Evolutionary conservation across 37 sponge, comb jelly and placozoan species (phyloP).

Genomic region (Theonella swinhoei): DNA sequence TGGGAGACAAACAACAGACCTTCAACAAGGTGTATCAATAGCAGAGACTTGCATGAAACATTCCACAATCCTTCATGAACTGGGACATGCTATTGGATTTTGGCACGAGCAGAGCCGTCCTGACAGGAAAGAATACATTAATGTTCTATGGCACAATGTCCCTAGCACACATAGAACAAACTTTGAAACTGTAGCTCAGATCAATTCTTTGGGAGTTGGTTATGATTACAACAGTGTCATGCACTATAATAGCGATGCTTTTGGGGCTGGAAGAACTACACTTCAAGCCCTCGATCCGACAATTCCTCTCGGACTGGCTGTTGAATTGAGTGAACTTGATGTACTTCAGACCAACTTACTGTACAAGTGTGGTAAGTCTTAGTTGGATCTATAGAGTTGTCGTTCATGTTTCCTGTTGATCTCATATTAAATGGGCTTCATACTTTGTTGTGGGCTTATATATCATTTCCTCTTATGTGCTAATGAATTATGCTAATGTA

Average conservation of each 20-base stretch:
- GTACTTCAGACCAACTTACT: constrained; percentile 66
- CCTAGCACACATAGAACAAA: constrained; percentile 24
- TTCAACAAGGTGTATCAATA: constrained; percentile 44
- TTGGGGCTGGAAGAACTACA: constrained; percentile 24
- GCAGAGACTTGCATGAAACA: constrained; percentile 13
- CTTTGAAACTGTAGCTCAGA: constrained; percentile 14
- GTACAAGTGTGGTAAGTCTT: constrained; percentile 69
- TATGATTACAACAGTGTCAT: constrained; percentile 89
- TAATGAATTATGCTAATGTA: too few relatives aligned
- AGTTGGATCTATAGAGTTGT: neutral
- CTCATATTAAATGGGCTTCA: too few relatives aligned
- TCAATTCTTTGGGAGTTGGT: constrained; percentile 65
- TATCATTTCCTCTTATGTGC: too few relatives aligned
- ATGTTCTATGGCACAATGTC: constrained; percentile 37
- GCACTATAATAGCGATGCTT: constrained; percentile 64
- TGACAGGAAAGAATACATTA: constrained; percentile 65
- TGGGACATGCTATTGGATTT: constrained; percentile 74
- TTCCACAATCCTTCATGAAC: constrained; percentile 56
- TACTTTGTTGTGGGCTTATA: neutral
- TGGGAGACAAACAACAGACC: constrained; percentile 19
- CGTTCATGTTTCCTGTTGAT: too few relatives aligned
- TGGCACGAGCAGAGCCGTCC: constrained; percentile 78
- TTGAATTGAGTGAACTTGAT: constrained; percentile 59
- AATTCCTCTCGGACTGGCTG: constrained; percentile 59
- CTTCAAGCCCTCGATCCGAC: constrained; percentile 39